Conservation (phyloP, 2,888 invertebrate genomes). For the Schrankia costaestrigalis region DNA sequence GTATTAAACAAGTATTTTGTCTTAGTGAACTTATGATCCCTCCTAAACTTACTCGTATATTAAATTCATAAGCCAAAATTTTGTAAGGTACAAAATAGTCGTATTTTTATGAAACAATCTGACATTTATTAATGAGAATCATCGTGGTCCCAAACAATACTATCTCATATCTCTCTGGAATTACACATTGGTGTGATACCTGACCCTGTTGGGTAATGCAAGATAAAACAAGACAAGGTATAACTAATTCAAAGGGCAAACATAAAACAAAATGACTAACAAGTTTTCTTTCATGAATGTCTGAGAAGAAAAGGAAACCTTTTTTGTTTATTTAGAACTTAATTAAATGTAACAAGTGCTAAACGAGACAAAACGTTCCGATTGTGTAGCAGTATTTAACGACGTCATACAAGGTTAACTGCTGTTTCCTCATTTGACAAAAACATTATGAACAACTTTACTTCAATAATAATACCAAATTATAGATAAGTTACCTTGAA, state of each 20-base stretch:
- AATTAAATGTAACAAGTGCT: conserved; percentile 23
- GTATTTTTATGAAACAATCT: conserved; percentile 43
- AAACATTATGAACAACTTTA: conserved; percentile 27
- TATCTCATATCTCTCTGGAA: conserved; percentile 53
- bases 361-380: conserved; percentile 23
- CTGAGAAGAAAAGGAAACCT: conserved; percentile 43
- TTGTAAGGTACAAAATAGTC: no score
- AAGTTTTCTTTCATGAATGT: conserved; percentile 56
- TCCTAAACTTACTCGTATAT: no score
- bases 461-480: conserved; percentile 17
- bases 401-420: conserved; percentile 36
- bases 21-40: no score
- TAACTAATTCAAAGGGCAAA: conserved; percentile 56
- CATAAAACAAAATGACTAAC: conserved; percentile 53
- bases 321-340: conserved; percentile 28
- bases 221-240: conserved; percentile 47
- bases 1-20: no score
- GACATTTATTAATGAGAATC: conserved; percentile 61
- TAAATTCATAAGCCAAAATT: no score
- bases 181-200: conserved; percentile 43
- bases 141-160: conserved; percentile 41
- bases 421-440: conserved; percentile 35
- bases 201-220: conserved; percentile 42
- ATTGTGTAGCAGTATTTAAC: conserved; percentile 31
- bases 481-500: conserved; percentile 23